Evolutionary conservation across 2,797 vertebrate genomes (phyloP).

Genomic region (Linurgus olivaceus): DNA sequence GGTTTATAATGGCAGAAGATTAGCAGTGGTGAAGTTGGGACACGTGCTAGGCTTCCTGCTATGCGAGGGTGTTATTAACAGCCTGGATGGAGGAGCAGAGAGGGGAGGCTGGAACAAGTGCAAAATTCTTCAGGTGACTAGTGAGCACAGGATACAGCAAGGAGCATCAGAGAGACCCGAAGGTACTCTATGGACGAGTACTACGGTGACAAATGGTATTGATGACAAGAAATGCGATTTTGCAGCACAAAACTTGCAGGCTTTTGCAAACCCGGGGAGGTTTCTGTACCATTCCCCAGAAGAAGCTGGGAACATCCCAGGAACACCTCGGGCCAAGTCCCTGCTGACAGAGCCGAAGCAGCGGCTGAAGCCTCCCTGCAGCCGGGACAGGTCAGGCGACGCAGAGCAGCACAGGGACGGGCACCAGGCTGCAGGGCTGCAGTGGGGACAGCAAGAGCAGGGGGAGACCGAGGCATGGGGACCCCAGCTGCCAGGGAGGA

Average conservation of each 20-base stretch:
- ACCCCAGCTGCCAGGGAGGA: neutral
- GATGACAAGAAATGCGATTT: neutral
- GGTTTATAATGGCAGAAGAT: neutral
- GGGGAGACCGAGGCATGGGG: rapidly evolving
- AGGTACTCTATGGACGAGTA: neutral
- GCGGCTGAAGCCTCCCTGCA: rapidly evolving
- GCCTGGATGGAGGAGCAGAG: neutral
- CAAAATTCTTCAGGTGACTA: neutral
- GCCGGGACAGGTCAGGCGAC: rapidly evolving
- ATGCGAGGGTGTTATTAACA: neutral
- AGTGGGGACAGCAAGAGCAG: rapidly evolving
- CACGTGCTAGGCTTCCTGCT: neutral
- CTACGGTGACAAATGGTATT: neutral
- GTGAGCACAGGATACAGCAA: neutral
- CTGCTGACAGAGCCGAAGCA: neutral
- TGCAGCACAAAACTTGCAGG: neutral
- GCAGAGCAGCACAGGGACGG: rapidly evolving
- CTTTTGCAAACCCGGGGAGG: neutral
- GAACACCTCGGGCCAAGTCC: rapidly evolving
- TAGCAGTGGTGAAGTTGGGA: neutral
- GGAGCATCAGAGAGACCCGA: neutral
- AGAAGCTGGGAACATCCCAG: neutral
- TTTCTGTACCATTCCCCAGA: neutral
- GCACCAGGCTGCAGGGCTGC: neutral
- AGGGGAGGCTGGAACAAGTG: neutral